Evolutionary conservation across 2,888 invertebrate species (phyloP).

Genomic region (Cryptops parisi): DNA sequence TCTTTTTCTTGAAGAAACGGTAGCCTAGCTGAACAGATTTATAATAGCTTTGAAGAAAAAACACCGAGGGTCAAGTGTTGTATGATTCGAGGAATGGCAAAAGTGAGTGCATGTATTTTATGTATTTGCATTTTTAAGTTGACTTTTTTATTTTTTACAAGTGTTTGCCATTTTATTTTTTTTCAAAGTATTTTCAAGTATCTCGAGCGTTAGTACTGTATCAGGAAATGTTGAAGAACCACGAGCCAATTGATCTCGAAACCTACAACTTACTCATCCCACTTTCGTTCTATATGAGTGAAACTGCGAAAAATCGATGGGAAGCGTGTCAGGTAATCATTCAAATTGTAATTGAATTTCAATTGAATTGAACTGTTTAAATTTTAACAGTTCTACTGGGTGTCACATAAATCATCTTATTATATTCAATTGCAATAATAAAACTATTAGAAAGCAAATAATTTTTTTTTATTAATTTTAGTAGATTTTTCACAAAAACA

Average conservation of each 20-base stretch:
- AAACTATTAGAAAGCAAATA: no score
- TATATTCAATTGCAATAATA: no score
- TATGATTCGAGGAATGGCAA: constrained; percentile 67
- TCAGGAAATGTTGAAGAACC: constrained; percentile 39
- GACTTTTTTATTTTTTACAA: not conserved
- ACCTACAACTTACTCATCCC: constrained; percentile 55
- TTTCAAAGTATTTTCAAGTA: constrained; percentile 18
- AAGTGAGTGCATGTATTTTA: constrained; percentile 33
- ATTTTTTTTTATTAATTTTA: no score
- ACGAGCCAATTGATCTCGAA: constrained; percentile 45
- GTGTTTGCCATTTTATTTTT: no score
- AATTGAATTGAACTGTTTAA: no score
- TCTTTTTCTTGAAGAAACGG: constrained; percentile 21
- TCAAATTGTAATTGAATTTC: no score
- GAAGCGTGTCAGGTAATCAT: constrained; percentile 37
- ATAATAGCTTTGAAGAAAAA: constrained; percentile 51
- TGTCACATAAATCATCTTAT: no score
- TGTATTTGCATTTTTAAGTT: not conserved
- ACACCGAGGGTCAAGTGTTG: constrained; percentile 55
- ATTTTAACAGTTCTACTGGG: no score
- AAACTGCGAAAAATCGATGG: constrained; percentile 48
- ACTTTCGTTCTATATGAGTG: constrained; percentile 46
- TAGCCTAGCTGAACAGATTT: constrained; percentile 58
- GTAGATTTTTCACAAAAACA: no score
- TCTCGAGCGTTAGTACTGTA: constrained; percentile 26